Evolutionary conservation across 2,888 invertebrate species (phyloP), one percentile per base, ranked within the genome.

Genomic region (Aphrophora alni): DNA sequence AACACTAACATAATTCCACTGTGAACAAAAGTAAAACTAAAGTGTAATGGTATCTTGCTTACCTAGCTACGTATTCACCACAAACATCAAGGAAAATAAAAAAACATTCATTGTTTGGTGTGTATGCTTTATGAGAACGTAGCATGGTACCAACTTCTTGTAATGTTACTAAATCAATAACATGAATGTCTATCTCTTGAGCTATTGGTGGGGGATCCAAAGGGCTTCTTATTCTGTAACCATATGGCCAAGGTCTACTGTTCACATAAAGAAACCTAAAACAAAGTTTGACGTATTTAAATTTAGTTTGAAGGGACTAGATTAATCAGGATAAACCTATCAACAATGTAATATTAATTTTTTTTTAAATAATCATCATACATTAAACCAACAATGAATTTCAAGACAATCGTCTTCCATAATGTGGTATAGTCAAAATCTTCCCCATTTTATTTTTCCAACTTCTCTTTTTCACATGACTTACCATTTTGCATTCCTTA

Each of bases 41-140:
- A n/a, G n/a, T n/a, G n/a, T n/a, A 33, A 7, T 33, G 33, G 12
- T 14, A 44, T 44, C 14, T 14, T 44, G 10, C 59, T 59, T 89
- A 94, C 95, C 95, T 95, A 68, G 95, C 95, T 12, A 96, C 94
- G 88, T 95, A 96, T 87, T 95, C 92, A 84, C 95, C 91, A 85
- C 93, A 93, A 5, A 95, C 95, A 87, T 96, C 95, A 72, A 96
- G 89, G 88, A 96, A 96, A 86, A 96, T 95, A 86, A 95, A 95
- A 87, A 95, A 96, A 85, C 95, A 96, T 86, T 95, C 95, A 80
- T 94, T 94, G 86, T 95, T 95, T 0, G 95, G 93, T 1, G 95
- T 95, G 87, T 94, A 96, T 0, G 95, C 95, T 87, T 94, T 94
- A 87, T 95, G 95, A 0, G 95, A 92, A 81, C 94, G 89, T 33